Conservation (phyloP, 2,797 vertebrate species). For the Arnoldichthys spilopterus region DNA sequence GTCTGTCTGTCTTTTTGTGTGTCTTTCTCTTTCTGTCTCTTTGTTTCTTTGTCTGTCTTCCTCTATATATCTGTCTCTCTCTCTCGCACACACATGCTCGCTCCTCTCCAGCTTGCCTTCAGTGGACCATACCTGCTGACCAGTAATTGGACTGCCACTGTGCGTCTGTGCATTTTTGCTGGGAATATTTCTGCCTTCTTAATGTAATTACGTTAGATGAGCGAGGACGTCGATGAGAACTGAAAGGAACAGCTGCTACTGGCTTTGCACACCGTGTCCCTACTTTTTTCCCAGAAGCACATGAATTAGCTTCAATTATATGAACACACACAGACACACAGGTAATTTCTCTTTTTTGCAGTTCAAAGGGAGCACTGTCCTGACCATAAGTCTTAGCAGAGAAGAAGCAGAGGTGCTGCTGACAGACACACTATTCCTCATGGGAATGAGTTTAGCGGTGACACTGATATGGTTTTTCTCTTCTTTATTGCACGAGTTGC, state of each 20-base stretch:
- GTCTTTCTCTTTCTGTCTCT: no score
- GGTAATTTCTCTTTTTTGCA: conserved; percentile 27
- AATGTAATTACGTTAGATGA: conserved; percentile 48
- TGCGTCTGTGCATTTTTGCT: conserved; percentile 43
- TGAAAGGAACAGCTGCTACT: conserved; percentile 30
- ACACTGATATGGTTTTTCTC: conserved; percentile 25
- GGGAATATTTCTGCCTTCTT: conserved; percentile 53
- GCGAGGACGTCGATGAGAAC: conserved; percentile 15
- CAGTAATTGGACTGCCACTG: conserved; percentile 54
- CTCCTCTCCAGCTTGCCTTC: conserved; percentile 1
- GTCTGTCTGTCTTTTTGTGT: no score
- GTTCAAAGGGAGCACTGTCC: conserved; percentile 20
- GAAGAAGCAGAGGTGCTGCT: conserved; percentile 22
- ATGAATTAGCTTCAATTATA: conserved; percentile 28
- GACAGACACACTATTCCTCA: conserved; percentile 9
- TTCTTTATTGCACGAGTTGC: conserved; percentile 22
- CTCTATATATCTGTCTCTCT: no score
- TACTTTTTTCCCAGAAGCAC: not conserved
- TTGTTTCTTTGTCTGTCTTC: no score
- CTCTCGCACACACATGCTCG: not conserved
- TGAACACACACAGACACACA: conserved; percentile 8
- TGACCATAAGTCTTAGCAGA: conserved; percentile 32
- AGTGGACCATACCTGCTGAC: conserved; percentile 48
- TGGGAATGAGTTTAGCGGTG: conserved; percentile 26
- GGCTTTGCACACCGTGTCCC: conserved; percentile 4